Percentiles rank a stretch among this genome's conserved stretches.
phyloP scores from a whole-genome alignment of 2,888 invertebrate species.

The Amiota mariae region DNA sequence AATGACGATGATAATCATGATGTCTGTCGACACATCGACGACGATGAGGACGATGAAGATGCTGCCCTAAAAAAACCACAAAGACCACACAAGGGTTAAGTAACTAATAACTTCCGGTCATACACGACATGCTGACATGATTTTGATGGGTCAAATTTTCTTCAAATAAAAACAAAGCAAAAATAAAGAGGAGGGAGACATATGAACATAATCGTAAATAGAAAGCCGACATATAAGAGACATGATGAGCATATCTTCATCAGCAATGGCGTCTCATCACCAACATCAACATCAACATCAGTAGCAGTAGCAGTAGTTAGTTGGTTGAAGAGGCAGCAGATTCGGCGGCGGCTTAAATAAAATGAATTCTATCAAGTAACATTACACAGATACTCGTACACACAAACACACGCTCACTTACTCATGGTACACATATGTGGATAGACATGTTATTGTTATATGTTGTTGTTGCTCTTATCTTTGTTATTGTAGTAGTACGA shows the following conservation, averaged over 20 bases:
- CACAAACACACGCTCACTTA: conserved; percentile 2
- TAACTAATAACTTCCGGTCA: conserved; percentile 12
- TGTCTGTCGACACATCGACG: no score
- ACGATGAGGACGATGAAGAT: no score
- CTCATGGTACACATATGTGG: not conserved
- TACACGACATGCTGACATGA: not conserved
- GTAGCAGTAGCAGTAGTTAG: not conserved
- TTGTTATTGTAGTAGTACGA: conserved; percentile 47
- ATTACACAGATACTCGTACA: conserved; percentile 32
- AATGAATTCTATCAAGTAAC: conserved; percentile 40
- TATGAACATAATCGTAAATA: not conserved
- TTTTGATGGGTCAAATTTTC: conserved; percentile 14
- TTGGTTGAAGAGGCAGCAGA: no score
- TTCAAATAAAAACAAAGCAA: not conserved
- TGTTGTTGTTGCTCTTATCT: conserved; percentile 53
- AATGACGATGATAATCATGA: no score
- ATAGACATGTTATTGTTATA: conserved; percentile 49
- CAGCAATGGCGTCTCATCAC: not conserved
- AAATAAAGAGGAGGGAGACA: not conserved
- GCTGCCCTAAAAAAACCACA: not conserved
- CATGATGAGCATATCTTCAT: conserved; percentile 23
- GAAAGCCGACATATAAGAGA: not conserved
- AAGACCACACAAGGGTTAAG: not conserved
- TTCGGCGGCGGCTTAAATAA: no score
- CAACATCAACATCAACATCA: not conserved